Conservation (phyloP, 92 coral and sea anemone genomes). For the Siderastrea radians region DNA sequence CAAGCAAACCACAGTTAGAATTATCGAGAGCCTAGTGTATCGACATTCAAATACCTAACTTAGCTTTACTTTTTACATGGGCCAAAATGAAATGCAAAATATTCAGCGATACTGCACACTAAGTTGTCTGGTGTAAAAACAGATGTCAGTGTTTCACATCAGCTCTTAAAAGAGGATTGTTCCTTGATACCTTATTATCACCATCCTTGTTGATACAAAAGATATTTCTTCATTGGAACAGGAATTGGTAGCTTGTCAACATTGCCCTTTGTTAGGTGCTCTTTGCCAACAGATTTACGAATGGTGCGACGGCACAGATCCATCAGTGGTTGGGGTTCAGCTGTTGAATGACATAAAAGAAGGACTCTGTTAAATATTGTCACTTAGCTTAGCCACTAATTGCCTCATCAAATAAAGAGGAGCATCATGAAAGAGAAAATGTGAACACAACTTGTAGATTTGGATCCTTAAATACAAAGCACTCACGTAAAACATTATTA, state of each 20-base stretch:
- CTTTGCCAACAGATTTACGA: slow-evolving; percentile 98
- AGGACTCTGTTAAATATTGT: neutral
- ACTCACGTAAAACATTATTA: neutral
- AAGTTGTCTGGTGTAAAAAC: neutral
- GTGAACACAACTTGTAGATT: neutral
- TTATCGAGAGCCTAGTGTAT: too few species aligned
- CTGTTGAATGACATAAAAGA: slow-evolving; percentile 49
- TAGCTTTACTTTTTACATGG: neutral
- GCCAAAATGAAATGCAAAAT: neutral
- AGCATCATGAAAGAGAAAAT: neutral
- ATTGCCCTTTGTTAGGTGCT: slow-evolving; percentile 86
- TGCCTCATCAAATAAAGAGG: neutral
- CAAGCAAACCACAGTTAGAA: too few species aligned
- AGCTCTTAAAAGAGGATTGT: neutral
- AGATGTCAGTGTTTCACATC: neutral
- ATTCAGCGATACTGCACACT: neutral
- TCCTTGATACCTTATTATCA: slow-evolving; percentile 2
- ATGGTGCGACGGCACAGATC: slow-evolving; percentile 96
- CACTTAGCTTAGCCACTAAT: neutral
- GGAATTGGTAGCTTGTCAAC: slow-evolving; percentile 95
- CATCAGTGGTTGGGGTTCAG: slow-evolving; percentile 98
- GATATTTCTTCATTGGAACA: slow-evolving; percentile 90
- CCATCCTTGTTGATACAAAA: slow-evolving; percentile 89
- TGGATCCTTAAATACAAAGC: neutral
- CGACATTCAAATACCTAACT: neutral